phyloP scores from a whole-genome alignment of 64 coral and sea anemone genomes.

The Stylophora pistillata region DNA sequence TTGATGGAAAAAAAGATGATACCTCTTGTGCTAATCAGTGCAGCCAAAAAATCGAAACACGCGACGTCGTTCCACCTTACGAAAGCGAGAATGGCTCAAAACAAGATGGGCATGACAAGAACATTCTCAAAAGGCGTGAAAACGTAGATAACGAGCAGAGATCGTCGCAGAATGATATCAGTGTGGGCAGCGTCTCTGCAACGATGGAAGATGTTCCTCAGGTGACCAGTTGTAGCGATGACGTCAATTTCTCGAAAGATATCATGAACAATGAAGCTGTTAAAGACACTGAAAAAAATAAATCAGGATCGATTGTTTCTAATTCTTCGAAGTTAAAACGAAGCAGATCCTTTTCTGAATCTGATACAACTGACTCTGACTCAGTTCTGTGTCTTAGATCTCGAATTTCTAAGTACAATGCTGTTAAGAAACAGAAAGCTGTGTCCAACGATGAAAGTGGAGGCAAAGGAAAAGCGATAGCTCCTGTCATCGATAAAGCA shows the following conservation, averaged over 20 bases:
- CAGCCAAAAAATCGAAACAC: neutral
- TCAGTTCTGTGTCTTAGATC: neutral
- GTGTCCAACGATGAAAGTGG: neutral
- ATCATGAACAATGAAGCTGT: neutral
- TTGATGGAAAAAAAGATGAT: neutral
- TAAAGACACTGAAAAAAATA: neutral
- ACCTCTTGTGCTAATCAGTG: neutral
- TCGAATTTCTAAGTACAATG: neutral
- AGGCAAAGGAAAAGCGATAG: neutral
- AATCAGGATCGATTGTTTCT: neutral
- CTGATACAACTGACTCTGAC: neutral
- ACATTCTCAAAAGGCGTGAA: neutral
- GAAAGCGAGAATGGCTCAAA: neutral
- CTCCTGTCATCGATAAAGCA: neutral
- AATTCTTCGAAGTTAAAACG: neutral
- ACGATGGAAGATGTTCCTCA: neutral
- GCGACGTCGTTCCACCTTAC: neutral
- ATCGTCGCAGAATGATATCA: neutral
- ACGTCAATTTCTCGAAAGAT: neutral
- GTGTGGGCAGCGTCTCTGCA: neutral
- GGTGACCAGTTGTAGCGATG: neutral
- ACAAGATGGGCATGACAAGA: neutral
- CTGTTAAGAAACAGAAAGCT: neutral
- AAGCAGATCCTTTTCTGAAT: slow-evolving; percentile 9
- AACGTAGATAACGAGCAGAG: neutral